Evolutionary conservation across 2,113 vertebrate genomes (phyloP), one percentile per base, ranked within the genome.

Genomic region (Carollia perspicillata): DNA sequence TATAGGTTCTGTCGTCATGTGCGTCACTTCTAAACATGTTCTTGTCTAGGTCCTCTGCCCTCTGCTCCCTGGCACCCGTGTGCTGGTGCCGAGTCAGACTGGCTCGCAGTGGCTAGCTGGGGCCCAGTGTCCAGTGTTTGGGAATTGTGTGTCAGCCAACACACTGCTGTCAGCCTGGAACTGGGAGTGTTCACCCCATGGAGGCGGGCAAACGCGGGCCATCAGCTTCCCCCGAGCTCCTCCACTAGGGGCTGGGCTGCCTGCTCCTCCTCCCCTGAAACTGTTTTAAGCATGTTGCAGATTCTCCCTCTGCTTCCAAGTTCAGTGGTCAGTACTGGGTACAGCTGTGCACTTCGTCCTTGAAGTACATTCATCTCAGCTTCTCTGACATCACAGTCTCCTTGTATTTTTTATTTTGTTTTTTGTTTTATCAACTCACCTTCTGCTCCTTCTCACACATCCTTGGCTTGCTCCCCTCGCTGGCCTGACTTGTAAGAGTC

Each of bases 281-380:
- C 47, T 63, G 9, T 77, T 53, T 58, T 18, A 17, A 51, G 26
- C 26, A 14, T 3, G 0, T 53, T 26, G 14, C 47, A 11, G 16
- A 1, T 26, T 4, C 22, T 13, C 2, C 2, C 28, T 28, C 6
- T 35, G 37, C 28, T 20, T 0, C 28, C 12, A 35, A 3, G 22
- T 6, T 55, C 83, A 33, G 51, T 26, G 79, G 51, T n/a, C 14
- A 22, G 4, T 22, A 18, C 40, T 89, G 26, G 58, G 5, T 9
- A 12, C 1, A 47, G 9, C 63, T 28, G 40, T 37, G 6, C 2
- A 9, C 22, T 80, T 63, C n/a, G 66, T 65, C 65, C 35, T 77
- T 58, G 30, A 40, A 40, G 22, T n/a, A 14, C 37, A 1, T 47
- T 14, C 51, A 35, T 49, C 12, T 60, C 5, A 6, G 37, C n/a